phyloP scores from a whole-genome alignment of 2,113 vertebrate genomes.

The Spermophilus dauricus region DNA sequence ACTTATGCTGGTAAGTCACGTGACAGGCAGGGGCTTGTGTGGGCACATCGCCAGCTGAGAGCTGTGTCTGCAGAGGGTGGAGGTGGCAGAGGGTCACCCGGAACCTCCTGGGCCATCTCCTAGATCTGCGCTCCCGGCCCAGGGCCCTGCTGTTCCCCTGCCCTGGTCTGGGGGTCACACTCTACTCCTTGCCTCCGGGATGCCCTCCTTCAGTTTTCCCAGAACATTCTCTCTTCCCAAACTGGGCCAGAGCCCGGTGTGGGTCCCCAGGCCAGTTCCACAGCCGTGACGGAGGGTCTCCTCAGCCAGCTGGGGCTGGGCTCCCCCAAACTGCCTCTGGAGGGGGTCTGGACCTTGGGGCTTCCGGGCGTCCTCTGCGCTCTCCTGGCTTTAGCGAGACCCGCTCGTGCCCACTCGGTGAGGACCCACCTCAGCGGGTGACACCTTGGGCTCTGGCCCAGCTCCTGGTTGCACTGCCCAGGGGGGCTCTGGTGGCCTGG shows the following conservation, averaged over 20 bases:
- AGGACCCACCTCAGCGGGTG: background rate
- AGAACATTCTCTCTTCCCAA: background rate
- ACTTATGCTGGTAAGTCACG: no score
- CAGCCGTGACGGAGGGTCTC: fast-evolving
- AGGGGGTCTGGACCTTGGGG: no score
- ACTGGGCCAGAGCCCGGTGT: background rate
- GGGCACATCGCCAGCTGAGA: background rate
- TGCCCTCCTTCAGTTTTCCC: background rate
- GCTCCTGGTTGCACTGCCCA: no score
- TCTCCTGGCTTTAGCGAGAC: background rate
- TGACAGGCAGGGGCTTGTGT: no score
- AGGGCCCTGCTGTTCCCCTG: fast-evolving
- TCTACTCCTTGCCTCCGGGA: background rate
- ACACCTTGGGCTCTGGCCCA: background rate
- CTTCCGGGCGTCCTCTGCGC: background rate
- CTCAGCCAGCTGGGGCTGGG: background rate
- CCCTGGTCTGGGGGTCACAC: background rate
- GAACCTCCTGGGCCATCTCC: background rate
- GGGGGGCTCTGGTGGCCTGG: no score
- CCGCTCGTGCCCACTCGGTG: no score
- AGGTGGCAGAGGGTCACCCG: background rate
- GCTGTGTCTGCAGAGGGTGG: background rate
- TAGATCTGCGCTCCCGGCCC: background rate
- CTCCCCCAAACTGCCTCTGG: background rate
- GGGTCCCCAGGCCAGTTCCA: background rate